Evolutionary conservation across 2,888 invertebrate genomes (phyloP), one percentile per base, ranked within the genome.

Genomic region (Euproctis similis): DNA sequence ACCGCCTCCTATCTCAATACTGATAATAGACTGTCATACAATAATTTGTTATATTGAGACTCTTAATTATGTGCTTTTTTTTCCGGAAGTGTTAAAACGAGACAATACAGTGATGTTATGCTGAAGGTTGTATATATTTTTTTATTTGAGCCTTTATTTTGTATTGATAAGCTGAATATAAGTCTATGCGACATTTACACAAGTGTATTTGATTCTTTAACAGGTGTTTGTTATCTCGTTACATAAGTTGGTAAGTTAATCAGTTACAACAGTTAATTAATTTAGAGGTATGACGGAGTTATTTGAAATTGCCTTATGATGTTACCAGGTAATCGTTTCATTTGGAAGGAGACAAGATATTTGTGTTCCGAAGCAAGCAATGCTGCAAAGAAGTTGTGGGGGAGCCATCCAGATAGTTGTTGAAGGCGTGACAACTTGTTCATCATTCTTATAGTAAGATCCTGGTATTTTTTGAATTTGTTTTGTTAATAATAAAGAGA

Each of bases 361-460:
- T 12, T n/a, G 3, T 12, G 19, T 8, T n/a, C n/a, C 8, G 12
- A 5, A 23, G 2, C 23, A n/a, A 12, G 9, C 11, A 12, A 19
- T 28, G 26, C 24, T 16, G 46, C 32, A 26, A 29, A 10, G 30
- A 36, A 30, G 17, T 20, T 22, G 24, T 28, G 21, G 18, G 24
- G 25, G 12, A 23, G 9, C 12, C 34, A 29, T 34, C 33, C 42
- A 31, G 42, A 34, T 32, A 29, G 35, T 25, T 40, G 47, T 37
- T 44, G 34, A 39, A 29, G 11, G 41, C 53, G 16, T 34, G 42
- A 31, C 56, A 31, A 46, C 61, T 49, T 42, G 58, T 44, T 45
- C 74, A 56, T 42, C 77, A 60, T 47, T 58, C 46, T 78, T 76
- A 82, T 80, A 82, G 82, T 84, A 84, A 84, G 82, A 75, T 42